Base-by-base conservation (phyloP, 2,888 invertebrate genomes). In the Amphipyra tragopoginis region DNA sequence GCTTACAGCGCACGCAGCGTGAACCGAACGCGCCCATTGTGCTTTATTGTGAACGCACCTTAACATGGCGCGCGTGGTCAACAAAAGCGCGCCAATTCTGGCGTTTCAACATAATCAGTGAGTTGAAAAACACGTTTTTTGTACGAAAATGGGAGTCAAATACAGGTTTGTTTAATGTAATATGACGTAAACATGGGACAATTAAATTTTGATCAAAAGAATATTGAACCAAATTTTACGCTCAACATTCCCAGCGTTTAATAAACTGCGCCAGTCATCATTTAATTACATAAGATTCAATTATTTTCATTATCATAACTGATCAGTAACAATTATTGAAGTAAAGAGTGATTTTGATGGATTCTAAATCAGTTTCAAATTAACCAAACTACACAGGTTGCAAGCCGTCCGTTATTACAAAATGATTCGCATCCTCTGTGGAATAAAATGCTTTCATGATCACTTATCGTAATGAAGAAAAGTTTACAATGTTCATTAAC, bases 41-140 rank as follows among this genome's bases (percentile, higher is more conserved):
- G 57, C 59, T 49, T 45, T 62, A 42, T 57, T 44, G 14, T 52
- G 73, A 84, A 84, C 77, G 77, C 68, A 75, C 72, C 79, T 69
- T 44, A 80, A 74, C 64, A 82, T 69, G 77, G 78, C 77, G 77
- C 65, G 71, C 48, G 61, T 64, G 70, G 57, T 68, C 66, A 69
- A 85, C 79, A 82, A 83, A 82, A 82, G 73, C 81, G 81, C 84
- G 83, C 85, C 79, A 86, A 84, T 74, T 76, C 65, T 74, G 65
- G 79, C 74, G 63, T 75, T 77, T 76, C 64, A 55, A 70, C 70
- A 75, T 72, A 59, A 74, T 77, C 79, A 79, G 62, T 80, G 66
- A 77, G 55, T 66, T 68, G 68, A 80, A 79, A 77, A 78, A 72
- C 47, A 63, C 34, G 38, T 65, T 66, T 65, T 75, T 58, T 58